Conservation (phyloP, 2,797 vertebrate species). For the Micropoecilia bifurca region DNA sequence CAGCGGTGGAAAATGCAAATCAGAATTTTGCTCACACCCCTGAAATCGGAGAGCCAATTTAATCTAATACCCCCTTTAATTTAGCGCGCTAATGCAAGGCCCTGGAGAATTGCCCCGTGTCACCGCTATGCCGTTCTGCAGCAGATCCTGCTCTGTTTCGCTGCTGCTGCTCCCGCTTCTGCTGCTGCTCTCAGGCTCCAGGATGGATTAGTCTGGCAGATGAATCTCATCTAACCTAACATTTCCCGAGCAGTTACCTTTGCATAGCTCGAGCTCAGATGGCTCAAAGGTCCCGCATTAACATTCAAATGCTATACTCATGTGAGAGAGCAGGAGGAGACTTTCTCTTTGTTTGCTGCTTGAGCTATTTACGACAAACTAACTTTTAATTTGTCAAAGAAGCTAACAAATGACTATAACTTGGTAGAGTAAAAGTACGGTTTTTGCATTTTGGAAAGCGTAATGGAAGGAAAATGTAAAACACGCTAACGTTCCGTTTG, state of each 20-base stretch:
- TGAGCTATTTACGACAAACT: conserved; percentile 50
- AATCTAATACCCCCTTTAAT: conserved; percentile 89
- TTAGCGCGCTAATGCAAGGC: conserved; percentile 86
- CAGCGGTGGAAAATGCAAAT: conserved; percentile 87
- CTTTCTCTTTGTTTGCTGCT: conserved; percentile 53
- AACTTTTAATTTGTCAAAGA: conserved; percentile 24
- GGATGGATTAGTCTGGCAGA: conserved; percentile 81
- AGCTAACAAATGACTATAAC: neutral
- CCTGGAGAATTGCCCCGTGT: conserved; percentile 85
- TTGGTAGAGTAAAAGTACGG: neutral
- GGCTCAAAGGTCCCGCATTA: conserved; percentile 76
- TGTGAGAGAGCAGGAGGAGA: conserved; percentile 36
- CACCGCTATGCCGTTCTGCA: conserved; percentile 75
- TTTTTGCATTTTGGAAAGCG: neutral
- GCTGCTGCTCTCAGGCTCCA: conserved; percentile 68
- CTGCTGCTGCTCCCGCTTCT: conserved; percentile 39
- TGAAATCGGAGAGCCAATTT: conserved; percentile 89
- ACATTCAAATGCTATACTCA: conserved; percentile 67
- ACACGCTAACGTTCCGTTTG: neutral
- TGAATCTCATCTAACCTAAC: conserved; percentile 83
- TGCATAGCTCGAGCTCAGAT: conserved; percentile 68
- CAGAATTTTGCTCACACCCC: conserved; percentile 89
- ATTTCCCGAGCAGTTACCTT: conserved; percentile 81
- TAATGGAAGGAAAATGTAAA: neutral
- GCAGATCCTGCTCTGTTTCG: conserved; percentile 59